phyloP scores from a whole-genome alignment of 1,140 invertebrate species.

The Chelonus insularis region DNA sequence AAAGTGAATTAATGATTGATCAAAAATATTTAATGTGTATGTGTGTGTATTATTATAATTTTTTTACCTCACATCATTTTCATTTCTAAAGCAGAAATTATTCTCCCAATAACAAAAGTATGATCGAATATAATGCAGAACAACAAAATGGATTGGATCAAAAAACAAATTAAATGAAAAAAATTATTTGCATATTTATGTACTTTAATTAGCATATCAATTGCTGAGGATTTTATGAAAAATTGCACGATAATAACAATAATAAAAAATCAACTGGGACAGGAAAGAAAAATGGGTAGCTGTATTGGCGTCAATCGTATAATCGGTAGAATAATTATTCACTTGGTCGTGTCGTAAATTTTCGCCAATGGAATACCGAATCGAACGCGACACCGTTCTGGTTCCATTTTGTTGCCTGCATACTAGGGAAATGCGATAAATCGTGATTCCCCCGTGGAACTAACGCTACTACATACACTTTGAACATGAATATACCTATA shows the following conservation, averaged over 20 bases:
- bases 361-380: conserved; percentile 14
- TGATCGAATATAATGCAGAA: no score
- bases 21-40: no score
- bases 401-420: conserved; percentile 30
- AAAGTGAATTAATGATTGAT: no score
- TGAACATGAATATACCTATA: not conserved
- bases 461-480: conserved; percentile 11
- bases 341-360: conserved; percentile 28
- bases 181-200: no score
- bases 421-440: conserved; percentile 32
- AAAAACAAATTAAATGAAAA: no score
- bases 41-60: no score
- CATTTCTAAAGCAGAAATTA: no score
- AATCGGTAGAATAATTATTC: conserved; percentile 29
- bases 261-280: not conserved
- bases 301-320: conserved; percentile 27
- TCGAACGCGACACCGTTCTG: conserved; percentile 27
- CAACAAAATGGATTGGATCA: no score
- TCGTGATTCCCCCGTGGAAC: conserved; percentile 25
- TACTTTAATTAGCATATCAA: no score
- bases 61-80: not conserved
- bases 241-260: not conserved
- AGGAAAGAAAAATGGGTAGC: conserved; percentile 3
- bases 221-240: no score
- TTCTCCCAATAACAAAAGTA: no score